Base-by-base conservation (phyloP, 2,888 invertebrate species). In the Lucinisca nassula region DNA sequence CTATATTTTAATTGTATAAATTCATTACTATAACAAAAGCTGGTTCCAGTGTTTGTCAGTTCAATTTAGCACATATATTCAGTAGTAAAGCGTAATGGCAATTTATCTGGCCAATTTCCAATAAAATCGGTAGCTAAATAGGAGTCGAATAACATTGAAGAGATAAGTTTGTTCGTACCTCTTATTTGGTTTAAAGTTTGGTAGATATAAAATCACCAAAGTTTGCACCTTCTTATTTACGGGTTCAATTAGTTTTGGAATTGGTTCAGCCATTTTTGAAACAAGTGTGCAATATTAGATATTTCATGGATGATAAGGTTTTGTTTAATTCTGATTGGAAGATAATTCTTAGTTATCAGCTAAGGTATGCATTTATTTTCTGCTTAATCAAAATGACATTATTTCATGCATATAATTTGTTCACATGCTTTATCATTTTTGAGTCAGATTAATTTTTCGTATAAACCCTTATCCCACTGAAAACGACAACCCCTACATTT, bases 201-300 rank as follows among this genome's bases (percentile, higher is more conserved):
- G 35, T 67, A 67, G 67, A 35, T 67, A 67, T 35, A 67, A 8
- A 67, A 67, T 67, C 67, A 35, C 35, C 35, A 32, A 17, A 67
- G 32, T 67, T 67, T 67, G 67, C 67, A 67, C 67, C 67, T 35
- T 67, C 67, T 10, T 35, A 67, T 67, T 67, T 67, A 35, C 30
- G 8, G 67, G 67, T 17, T 67, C 67, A 67, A 67, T 67, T 67
- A 67, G 35, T 35, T 32, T 67, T 67, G 67, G 67, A 67, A 67
- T 35, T 35, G 0, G 1, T 2, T 67, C 67, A 67, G 67, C 21
- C 67, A 67, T 32, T 35, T 67, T 35, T 17, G 67, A 35, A 67
- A 21, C 67, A 4, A 67, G 24, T 35, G 35, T 67, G 35, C 35
- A 67, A 32, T 67, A 67, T 67, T 35, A 67, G 67, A 67, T 32